Evolutionary conservation across 2,888 invertebrate species (phyloP).

Genomic region (Eulithis prunata): DNA sequence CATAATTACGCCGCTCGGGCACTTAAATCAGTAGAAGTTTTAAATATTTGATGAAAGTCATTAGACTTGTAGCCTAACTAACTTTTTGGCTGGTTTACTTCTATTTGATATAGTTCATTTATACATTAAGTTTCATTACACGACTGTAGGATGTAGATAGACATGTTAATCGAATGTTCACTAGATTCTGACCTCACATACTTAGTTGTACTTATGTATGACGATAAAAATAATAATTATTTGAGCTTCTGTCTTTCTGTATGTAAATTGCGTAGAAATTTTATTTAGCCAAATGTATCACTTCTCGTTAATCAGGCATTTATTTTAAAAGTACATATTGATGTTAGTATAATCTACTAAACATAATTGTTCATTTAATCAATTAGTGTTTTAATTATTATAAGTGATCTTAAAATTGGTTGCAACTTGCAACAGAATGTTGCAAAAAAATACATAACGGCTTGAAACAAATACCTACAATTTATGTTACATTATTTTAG

Average conservation of each 20-base stretch:
- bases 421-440: constrained; percentile 29
- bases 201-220: constrained; percentile 47
- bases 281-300: constrained; percentile 39
- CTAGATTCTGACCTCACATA: constrained; percentile 42
- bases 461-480: constrained; percentile 24
- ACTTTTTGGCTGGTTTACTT: constrained; percentile 27
- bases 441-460: constrained; percentile 15
- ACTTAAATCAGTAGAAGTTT: constrained; percentile 40
- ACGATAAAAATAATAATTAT: constrained; percentile 47
- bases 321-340: constrained; percentile 54
- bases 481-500: constrained; percentile 36
- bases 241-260: constrained; percentile 55
- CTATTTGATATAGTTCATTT: constrained; percentile 32
- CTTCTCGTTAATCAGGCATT: constrained; percentile 60
- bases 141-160: constrained; percentile 29
- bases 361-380: constrained; percentile 39
- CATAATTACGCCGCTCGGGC: constrained; percentile 53
- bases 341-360: constrained; percentile 45
- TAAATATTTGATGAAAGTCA: constrained; percentile 31
- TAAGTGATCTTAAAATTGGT: constrained; percentile 32
- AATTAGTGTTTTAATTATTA: constrained; percentile 5
- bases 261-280: constrained; percentile 40
- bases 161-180: constrained; percentile 41
- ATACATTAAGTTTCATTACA: constrained; percentile 24
- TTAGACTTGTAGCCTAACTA: constrained; percentile 34